A percentile compares a stretch with the other conserved stretches of the same genome.
These are phyloP conservation scores for Numenius arquata DNA, from an alignment of 2,113 vertebrate species.

Conservation along the genomic window DNA sequence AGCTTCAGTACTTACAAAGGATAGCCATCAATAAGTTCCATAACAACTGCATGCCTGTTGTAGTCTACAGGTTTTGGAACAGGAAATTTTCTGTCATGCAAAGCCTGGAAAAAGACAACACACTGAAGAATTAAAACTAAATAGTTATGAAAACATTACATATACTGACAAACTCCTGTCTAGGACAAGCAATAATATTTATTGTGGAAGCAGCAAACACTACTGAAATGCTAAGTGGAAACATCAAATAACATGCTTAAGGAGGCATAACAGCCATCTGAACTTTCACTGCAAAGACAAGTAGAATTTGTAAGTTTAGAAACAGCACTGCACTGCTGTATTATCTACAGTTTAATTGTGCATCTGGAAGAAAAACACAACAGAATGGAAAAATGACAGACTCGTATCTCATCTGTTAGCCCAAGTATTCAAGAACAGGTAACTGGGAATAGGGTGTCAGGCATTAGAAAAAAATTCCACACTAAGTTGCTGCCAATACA, in stretches of 20 bases:
- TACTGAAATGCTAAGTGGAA: neutral
- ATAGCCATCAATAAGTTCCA: constrained; percentile 95
- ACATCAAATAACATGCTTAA: neutral
- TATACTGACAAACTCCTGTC: neutral
- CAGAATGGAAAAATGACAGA: neutral
- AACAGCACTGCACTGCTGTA: neutral
- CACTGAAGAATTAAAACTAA: neutral
- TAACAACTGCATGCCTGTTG: constrained; percentile 93
- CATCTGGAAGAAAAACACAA: neutral
- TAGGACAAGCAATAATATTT: neutral
- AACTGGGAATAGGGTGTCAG: neutral
- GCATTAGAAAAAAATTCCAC: neutral
- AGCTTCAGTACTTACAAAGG: constrained; percentile 85
- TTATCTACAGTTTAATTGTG: neutral
- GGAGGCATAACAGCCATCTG: neutral
- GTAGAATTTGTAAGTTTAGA: neutral
- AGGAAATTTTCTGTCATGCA: constrained; percentile 91
- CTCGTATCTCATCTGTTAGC: neutral
- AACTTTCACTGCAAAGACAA: neutral
- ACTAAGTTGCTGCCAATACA: neutral
- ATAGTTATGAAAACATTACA: neutral
- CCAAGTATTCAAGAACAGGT: neutral
- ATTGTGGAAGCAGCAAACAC: neutral
- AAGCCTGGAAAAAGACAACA: constrained; percentile 73
- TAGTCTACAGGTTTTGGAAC: constrained; percentile 96